phyloP scores from a whole-genome alignment of 2,113 vertebrate genomes.

The Pterophyllum scalare region DNA sequence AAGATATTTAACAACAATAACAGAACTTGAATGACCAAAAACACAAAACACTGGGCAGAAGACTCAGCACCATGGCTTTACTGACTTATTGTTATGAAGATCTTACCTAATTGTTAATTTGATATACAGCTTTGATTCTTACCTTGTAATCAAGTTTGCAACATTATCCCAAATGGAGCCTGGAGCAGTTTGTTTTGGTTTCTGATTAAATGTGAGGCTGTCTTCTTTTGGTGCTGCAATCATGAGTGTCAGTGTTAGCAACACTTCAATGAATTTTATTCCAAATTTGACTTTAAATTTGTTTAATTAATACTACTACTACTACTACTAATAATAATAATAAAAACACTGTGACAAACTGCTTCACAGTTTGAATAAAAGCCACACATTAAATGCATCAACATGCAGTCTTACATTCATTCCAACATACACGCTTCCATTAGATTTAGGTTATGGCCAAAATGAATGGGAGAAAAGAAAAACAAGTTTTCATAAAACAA shows the following conservation, averaged over 20 bases:
- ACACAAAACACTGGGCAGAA: too few species aligned
- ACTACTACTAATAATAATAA: neutral
- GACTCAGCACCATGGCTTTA: neutral
- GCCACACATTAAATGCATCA: neutral
- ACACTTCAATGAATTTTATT: neutral
- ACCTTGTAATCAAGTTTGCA: neutral
- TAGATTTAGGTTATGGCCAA: too few species aligned
- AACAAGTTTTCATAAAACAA: neutral
- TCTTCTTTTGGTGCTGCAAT: neutral
- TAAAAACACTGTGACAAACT: neutral
- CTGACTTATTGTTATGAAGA: neutral
- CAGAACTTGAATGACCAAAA: too few species aligned
- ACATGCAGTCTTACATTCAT: neutral
- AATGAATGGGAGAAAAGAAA: too few species aligned
- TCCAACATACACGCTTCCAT: neutral
- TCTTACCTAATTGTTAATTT: neutral
- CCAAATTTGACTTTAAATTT: neutral
- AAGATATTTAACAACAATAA: too few species aligned
- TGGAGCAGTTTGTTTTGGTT: neutral
- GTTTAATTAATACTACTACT: neutral
- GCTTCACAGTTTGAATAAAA: neutral
- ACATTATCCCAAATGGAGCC: neutral
- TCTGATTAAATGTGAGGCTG: neutral
- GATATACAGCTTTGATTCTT: neutral
- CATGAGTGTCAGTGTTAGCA: neutral